Base-by-base conservation (phyloP, 2,113 vertebrate species). In the Loxodonta africana region DNA sequence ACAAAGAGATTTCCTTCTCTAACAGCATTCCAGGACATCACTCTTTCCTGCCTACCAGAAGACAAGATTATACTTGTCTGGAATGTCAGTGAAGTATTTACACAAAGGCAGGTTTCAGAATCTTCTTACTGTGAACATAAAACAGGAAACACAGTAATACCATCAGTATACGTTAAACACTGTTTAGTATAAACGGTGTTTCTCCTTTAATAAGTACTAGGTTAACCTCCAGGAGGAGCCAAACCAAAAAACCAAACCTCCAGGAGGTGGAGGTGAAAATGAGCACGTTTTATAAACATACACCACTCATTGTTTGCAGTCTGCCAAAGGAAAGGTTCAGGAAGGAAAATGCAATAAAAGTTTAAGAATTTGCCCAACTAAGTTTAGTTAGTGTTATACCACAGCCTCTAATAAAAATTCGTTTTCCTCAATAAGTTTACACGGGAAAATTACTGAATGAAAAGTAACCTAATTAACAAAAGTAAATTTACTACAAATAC, bases 31-130 rank as follows among this genome's bases (percentile, higher is more conserved):
- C 99, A 99, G 99, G 98, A 98, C 98, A 99, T 98, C 96, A 98
- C 98, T 99, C 99, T 98, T 99, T 98, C 98, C 98, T 97, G 98
- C 98, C 99, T 99, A 98, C 98, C 98, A 98, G 91, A 96, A 98
- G 99, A 99, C 99, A 99, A 99, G 99, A 99, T 99, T 93, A 97
- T 98, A 99, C 99, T 99, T 98, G 99, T 99, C 98, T 98, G 97
- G 98, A 98, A 99, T 99, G 99, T 98, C 99, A 99, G 99, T 95
- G 96, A 99, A 98, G 99, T 99, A 99, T 99, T 99, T 98, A 98
- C 97, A 99, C 99, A 99, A 99, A 99, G 99, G 98, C 98, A 98
- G 98, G 98, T 99, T 99, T 98, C 99, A 99, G 99, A 99, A 99
- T 98, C 98, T 98, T 98, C 95, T 98, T 98, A 98, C 91, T 98